Evolutionary conservation across 2,888 invertebrate species (phyloP).

Genomic region (Endotricha flammealis): DNA sequence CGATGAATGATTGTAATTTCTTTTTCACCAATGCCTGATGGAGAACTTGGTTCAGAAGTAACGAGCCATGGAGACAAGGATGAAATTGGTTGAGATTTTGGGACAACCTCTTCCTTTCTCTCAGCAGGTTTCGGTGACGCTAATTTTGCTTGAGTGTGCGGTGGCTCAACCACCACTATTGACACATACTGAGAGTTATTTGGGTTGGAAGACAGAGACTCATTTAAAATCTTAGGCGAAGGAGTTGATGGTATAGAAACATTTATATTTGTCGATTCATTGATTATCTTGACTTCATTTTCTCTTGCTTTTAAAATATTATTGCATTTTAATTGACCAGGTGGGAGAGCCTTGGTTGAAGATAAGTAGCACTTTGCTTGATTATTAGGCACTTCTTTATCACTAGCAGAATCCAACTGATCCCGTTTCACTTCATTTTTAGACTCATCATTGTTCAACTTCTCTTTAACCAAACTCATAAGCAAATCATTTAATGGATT

Average conservation of each 20-base stretch:
- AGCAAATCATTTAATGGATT: conserved; percentile 71
- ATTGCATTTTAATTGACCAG: conserved; percentile 94
- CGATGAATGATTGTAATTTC: conserved; percentile 85
- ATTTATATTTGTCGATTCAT: conserved; percentile 64
- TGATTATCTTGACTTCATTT: conserved; percentile 67
- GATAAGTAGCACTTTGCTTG: conserved; percentile 81
- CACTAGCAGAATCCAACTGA: conserved; percentile 58
- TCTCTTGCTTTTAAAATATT: conserved; percentile 91
- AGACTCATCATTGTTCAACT: conserved; percentile 80
- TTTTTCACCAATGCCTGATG: conserved; percentile 80
- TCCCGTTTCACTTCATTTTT: conserved; percentile 80
- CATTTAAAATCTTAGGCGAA: conserved; percentile 75
- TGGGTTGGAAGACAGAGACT: conserved; percentile 58
- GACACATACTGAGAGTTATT: conserved; percentile 71
- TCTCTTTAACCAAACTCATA: conserved; percentile 72
- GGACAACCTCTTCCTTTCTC: conserved; percentile 70
- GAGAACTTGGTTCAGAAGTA: conserved; percentile 83
- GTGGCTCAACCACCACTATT: conserved; percentile 71
- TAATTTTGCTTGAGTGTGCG: conserved; percentile 51
- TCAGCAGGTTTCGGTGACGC: conserved; percentile 67
- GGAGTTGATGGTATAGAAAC: conserved; percentile 66
- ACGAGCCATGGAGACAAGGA: conserved; percentile 91
- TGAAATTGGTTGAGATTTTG: conserved; percentile 79
- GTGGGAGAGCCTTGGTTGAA: conserved; percentile 86
- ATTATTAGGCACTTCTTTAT: conserved; percentile 84